Base-by-base conservation (phyloP, 2,888 invertebrate genomes). In the Dasypolia templi region DNA sequence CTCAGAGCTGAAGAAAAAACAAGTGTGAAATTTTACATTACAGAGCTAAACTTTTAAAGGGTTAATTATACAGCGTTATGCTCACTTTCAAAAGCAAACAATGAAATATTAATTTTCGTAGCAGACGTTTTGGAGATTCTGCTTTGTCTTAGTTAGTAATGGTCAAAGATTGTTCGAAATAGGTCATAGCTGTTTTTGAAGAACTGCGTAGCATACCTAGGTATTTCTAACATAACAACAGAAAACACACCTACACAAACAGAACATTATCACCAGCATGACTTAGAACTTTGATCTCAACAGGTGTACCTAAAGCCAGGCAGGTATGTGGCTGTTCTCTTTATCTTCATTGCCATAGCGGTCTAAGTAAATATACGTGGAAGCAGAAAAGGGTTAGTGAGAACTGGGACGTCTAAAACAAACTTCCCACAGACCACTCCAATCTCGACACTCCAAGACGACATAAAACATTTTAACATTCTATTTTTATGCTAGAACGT, bases 401-500 rank as follows among this genome's bases (percentile, higher is more conserved):
- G 53, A 78, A 59, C 78, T 72, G n/a, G 63, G 63, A 58, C 66
- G n/a, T 79, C 66, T 79, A 78, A 63, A 79, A 79, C 67, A 32
- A 79, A 67, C 74, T 79, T 62, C 35, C n/a, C 17, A 22, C 29
- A 22, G n/a, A 59, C 46, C 29, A 59, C 58, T 53, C 35, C 19
- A 29, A 32, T 68, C n/a, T 46, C 17, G 14, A 11, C 14, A 26
- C 32, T 75, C 29, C 49, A 74, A 35, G 26, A 26, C 39, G 26
- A 26, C 39, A 26, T 14, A 56, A 5, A 39, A 46, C 49, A 51
- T 75, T 51, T 68, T 26, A 56, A 29, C 58, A 51, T 71, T 75
- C 22, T 53, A 51, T 44, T 70, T 64, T 70, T 49, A 46, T 55
- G 11, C 19, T 29, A 19, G 58, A 42, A 22, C 29, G 14, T 35